These are phyloP conservation scores for Cylindroiulus punctatus DNA, from an alignment of 2,888 invertebrate species.

Conservation along the genomic window DNA sequence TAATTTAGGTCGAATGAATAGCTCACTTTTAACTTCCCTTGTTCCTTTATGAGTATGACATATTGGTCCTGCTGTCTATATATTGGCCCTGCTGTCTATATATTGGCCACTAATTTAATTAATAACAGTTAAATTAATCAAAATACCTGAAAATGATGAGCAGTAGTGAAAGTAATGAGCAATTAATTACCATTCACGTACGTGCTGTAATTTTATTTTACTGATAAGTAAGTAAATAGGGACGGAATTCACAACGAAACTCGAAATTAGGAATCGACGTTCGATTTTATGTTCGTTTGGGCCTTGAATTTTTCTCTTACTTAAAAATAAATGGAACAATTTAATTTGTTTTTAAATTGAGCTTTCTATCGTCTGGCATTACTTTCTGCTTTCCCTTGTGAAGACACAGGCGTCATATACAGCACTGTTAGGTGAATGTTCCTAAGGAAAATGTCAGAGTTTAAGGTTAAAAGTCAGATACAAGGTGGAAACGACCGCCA, in stretches of 20 bases:
- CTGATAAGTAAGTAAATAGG: too few species aligned
- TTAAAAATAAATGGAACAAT: too few species aligned
- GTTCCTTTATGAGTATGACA: neutral
- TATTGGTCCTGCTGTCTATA: neutral
- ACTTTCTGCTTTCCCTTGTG: too few species aligned
- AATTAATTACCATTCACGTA: neutral
- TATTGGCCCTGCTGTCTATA: neutral
- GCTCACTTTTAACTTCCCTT: neutral
- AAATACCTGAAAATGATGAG: neutral
- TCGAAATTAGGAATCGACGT: too few species aligned
- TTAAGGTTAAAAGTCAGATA: neutral
- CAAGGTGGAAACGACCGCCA: neutral
- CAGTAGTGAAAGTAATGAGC: neutral
- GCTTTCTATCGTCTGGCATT: too few species aligned
- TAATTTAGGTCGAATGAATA: conserved; percentile 20
- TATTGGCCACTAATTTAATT: conserved; percentile 14
- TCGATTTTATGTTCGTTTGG: too few species aligned
- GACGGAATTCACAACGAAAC: too few species aligned
- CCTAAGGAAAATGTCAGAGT: neutral
- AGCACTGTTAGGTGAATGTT: neutral
- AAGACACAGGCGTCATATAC: too few species aligned
- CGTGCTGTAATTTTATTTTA: too few species aligned
- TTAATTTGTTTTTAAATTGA: too few species aligned
- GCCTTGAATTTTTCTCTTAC: too few species aligned
- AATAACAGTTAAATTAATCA: neutral